Conservation (phyloP, 1,140 invertebrate species). For the Akabosia matsudoensis region DNA sequence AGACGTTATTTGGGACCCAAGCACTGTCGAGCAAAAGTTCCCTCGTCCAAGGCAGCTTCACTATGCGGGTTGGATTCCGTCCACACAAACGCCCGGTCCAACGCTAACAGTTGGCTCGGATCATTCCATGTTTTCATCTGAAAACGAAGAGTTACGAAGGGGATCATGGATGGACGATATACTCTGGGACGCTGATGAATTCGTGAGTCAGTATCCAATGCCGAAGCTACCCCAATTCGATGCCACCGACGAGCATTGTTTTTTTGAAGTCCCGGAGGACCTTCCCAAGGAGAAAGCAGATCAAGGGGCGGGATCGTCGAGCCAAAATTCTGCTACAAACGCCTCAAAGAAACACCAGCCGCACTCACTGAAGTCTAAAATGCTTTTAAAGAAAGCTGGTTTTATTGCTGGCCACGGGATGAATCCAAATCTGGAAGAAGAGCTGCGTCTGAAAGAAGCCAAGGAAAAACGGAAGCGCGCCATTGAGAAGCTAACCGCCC, state of each 20-base stretch:
- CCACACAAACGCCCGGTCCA: too few species aligned
- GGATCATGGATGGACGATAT: slow-evolving; percentile 91
- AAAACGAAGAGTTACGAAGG: neutral
- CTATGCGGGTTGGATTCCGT: neutral
- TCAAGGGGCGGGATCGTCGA: neutral
- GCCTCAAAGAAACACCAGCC: neutral
- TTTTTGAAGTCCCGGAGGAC: slow-evolving; percentile 71
- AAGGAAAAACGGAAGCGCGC: neutral
- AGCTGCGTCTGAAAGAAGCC: too few species aligned
- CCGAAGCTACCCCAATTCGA: slow-evolving; percentile 92
- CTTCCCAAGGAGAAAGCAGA: neutral
- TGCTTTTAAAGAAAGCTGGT: neutral
- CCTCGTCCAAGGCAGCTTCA: neutral
- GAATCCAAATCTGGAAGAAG: too few species aligned
- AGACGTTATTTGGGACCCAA: slow-evolving; percentile 95
- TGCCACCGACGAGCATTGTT: slow-evolving; percentile 96
- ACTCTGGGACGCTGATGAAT: slow-evolving; percentile 90
- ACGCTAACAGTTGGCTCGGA: too few species aligned
- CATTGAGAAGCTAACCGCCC: too few species aligned
- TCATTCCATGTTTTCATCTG: neutral
- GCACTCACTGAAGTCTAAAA: neutral
- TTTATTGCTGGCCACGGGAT: neutral
- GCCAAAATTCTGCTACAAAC: neutral
- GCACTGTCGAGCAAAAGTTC: slow-evolving; percentile 77
- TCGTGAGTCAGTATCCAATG: slow-evolving; percentile 75